Evolutionary conservation across 1,140 invertebrate species (phyloP).

Genomic region (Sweltsa coloradensis): DNA sequence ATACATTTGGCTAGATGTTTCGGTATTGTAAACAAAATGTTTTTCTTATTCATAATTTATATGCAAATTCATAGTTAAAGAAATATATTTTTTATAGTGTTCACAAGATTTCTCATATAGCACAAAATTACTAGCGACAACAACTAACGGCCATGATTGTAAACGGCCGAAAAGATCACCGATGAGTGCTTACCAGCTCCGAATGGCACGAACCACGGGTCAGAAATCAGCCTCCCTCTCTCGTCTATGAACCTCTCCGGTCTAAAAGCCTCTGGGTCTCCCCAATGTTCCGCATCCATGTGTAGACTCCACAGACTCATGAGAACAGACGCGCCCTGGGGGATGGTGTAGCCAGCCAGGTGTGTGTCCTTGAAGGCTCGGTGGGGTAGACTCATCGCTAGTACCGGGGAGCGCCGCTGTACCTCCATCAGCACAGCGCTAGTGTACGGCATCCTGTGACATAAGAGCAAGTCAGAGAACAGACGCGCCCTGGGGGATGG

Average conservation of each 20-base stretch:
- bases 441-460: slow-evolving; percentile 40
- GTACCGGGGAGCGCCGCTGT: slow-evolving; percentile 44
- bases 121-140: too few relatives aligned
- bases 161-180: too few relatives aligned
- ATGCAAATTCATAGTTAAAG: too few relatives aligned
- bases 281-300: slow-evolving; percentile 45
- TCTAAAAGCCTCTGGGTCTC: slow-evolving; percentile 52
- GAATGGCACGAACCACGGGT: slow-evolving; percentile 36
- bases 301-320: slow-evolving; percentile 48
- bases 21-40: too few relatives aligned
- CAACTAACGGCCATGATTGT: too few relatives aligned
- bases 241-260: slow-evolving; percentile 54
- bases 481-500: too few relatives aligned
- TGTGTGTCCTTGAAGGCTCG: slow-evolving; percentile 41
- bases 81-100: too few relatives aligned
- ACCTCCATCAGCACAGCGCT: slow-evolving; percentile 53
- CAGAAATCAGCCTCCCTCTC: slow-evolving; percentile 31
- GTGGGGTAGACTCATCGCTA: slow-evolving; percentile 53
- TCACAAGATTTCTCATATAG: too few relatives aligned
- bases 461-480: neutral
- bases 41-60: too few relatives aligned
- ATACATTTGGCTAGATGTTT: too few relatives aligned
- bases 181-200: slow-evolving; percentile 30
- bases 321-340: slow-evolving; percentile 44
- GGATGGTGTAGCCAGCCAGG: slow-evolving; percentile 49